A percentile compares a stretch with the other conserved stretches of the same genome.
phyloP scores from a whole-genome alignment of 2,113 vertebrate species.

The Muscicapa adusta region DNA sequence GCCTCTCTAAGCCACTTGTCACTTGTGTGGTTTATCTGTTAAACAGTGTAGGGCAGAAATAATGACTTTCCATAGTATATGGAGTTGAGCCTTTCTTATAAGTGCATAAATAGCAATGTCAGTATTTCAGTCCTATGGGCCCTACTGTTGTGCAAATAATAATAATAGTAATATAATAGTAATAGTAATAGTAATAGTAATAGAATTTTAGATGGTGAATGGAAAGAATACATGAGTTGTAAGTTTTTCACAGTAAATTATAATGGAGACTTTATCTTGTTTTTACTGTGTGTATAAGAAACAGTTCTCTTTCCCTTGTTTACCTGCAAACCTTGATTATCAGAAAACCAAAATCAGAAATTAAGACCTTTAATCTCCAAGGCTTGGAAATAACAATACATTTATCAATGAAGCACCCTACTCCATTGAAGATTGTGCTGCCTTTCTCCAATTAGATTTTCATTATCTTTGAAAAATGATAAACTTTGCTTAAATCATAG shows the following conservation, averaged over 20 bases:
- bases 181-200: neutral
- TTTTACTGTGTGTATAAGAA: neutral
- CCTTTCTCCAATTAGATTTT: neutral
- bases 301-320: neutral
- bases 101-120: neutral
- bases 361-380: neutral
- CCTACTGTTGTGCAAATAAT: neutral
- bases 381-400: neutral
- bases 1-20: neutral
- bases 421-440: neutral
- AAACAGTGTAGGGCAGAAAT: neutral
- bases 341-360: conserved; percentile 1
- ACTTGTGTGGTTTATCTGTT: neutral
- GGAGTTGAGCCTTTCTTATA: neutral
- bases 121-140: neutral
- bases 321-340: conserved; percentile 19
- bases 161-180: neutral
- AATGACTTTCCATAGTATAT: neutral
- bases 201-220: neutral
- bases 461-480: neutral
- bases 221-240: neutral
- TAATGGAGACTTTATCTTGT: conserved; percentile 9
- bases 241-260: neutral
- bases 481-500: neutral
- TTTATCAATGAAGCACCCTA: neutral